Conservation (phyloP, 2,113 vertebrate species). For the Vombatus ursinus region DNA sequence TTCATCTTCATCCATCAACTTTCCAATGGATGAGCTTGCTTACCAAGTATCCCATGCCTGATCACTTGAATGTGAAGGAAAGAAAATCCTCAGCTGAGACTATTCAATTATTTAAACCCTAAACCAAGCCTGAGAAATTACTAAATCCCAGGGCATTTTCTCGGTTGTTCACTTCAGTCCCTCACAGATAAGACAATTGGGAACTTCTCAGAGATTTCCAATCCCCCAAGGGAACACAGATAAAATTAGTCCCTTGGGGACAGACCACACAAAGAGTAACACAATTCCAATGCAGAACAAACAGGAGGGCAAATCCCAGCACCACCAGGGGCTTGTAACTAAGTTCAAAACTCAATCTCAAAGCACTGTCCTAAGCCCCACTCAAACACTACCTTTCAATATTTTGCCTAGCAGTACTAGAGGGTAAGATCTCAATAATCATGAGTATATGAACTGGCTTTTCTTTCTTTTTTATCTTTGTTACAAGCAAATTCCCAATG, state of each 20-base stretch:
- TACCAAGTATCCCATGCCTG: background rate
- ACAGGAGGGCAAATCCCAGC: background rate
- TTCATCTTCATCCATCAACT: background rate
- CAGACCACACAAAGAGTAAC: background rate
- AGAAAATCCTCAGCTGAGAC: background rate
- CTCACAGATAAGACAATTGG: background rate
- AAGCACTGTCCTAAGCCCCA: background rate
- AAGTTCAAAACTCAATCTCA: background rate
- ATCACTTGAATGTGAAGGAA: background rate
- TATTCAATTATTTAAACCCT: background rate
- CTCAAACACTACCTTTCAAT: background rate
- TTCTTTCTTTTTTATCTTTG: background rate
- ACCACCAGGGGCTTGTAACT: background rate
- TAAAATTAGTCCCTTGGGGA: background rate
- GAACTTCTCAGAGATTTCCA: background rate
- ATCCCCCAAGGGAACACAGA: background rate
- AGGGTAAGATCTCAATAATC: background rate
- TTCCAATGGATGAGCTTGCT: background rate
- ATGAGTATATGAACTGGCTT: background rate
- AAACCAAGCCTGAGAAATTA: background rate
- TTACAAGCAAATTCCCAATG: background rate
- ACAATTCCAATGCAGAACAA: background rate
- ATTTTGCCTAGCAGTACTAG: background rate
- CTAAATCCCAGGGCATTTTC: background rate
- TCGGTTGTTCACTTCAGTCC: no score